Conservation (phyloP, 2,113 vertebrate species). For the Nycticebus coucang region DNA sequence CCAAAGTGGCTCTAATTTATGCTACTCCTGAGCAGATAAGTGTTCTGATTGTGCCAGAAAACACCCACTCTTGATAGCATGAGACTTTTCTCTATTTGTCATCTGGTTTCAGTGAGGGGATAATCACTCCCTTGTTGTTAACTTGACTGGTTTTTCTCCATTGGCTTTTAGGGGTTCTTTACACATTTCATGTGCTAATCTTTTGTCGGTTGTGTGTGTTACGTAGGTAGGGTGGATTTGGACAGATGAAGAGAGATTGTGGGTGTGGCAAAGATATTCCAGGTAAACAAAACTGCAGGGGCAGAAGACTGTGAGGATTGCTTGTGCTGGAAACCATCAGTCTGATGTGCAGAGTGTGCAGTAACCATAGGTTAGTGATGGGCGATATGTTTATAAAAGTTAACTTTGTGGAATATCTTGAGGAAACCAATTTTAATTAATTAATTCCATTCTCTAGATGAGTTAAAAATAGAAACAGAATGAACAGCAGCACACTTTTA, state of each 20-base stretch:
- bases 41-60: neutral
- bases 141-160: neutral
- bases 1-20: neutral
- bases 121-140: neutral
- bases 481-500: neutral
- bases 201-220: neutral
- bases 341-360: neutral
- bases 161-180: neutral
- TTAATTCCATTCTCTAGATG: neutral
- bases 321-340: neutral
- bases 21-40: neutral
- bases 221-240: neutral
- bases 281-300: neutral
- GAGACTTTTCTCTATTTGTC: neutral
- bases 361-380: neutral
- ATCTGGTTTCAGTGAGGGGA: neutral
- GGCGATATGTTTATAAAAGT: neutral
- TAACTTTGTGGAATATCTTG: neutral
- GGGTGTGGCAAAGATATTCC: neutral
- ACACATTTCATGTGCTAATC: neutral
- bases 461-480: slow-evolving; percentile 16
- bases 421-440: neutral
- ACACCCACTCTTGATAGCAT: neutral
- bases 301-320: neutral
- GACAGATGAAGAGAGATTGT: neutral